Evolutionary conservation across 2,113 vertebrate genomes (phyloP).

Genomic region (Athene cunicularia): DNA sequence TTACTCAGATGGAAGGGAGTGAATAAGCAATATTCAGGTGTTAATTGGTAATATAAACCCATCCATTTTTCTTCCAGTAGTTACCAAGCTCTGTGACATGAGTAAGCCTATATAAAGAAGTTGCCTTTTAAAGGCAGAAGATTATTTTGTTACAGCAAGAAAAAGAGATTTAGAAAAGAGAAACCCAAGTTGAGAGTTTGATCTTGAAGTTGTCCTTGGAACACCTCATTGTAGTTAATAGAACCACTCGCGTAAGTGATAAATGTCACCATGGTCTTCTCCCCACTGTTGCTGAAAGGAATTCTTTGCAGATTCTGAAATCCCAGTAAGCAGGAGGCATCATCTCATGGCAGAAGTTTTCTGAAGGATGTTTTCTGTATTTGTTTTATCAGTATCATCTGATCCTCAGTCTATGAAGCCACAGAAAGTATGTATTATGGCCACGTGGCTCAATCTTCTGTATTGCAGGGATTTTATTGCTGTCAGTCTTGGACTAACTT

Average conservation of each 20-base stretch:
- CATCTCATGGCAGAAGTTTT: background rate
- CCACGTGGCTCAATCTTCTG: background rate
- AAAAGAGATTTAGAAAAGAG: background rate
- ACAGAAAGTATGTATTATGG: background rate
- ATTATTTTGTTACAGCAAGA: background rate
- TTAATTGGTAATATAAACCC: background rate
- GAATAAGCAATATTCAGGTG: background rate
- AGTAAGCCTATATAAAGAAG: background rate
- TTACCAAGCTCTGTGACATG: background rate
- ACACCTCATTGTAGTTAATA: background rate
- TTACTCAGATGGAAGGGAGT: background rate
- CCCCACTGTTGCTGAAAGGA: background rate
- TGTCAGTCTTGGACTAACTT: background rate
- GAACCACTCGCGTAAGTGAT: background rate
- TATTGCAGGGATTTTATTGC: background rate
- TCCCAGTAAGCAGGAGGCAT: background rate
- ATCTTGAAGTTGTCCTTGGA: background rate
- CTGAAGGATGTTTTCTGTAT: background rate
- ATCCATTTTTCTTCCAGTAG: background rate
- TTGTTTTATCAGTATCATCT: background rate
- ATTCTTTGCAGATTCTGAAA: background rate
- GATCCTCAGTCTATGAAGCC: background rate
- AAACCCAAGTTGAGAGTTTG: background rate
- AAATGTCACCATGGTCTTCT: background rate
- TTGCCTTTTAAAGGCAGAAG: background rate